These are phyloP conservation scores for Novumbra hubbsi DNA, from an alignment of 2,797 vertebrate species.

Conservation along the genomic window DNA sequence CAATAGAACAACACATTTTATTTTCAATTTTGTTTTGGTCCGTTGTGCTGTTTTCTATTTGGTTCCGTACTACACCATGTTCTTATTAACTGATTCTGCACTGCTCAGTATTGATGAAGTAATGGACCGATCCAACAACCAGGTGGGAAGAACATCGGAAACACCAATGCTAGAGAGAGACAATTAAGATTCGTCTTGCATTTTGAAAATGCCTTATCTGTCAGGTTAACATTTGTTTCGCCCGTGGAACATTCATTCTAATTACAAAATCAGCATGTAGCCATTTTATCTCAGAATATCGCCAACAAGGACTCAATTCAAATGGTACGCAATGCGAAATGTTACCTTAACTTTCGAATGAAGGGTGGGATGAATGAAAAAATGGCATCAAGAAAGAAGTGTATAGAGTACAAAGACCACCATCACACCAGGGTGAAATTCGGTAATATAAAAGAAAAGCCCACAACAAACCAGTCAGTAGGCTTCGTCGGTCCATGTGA, in stretches of 20 bases:
- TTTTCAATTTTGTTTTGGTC: background rate
- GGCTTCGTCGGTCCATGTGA: background rate
- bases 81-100: background rate
- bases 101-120: background rate
- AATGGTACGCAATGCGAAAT: slow-evolving; percentile 11
- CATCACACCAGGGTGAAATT: background rate
- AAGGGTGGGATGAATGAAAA: background rate
- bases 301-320: slow-evolving; percentile 27
- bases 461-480: background rate
- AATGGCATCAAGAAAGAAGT: no score
- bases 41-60: background rate
- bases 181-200: background rate
- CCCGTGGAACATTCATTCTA: background rate
- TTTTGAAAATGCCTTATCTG: background rate
- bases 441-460: background rate
- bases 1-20: background rate
- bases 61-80: background rate
- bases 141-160: background rate
- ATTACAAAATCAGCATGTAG: background rate
- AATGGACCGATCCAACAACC: background rate
- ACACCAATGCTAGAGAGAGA: background rate
- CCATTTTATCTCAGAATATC: background rate
- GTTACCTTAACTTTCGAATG: background rate
- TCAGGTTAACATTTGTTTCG: background rate
- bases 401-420: background rate